Evolutionary conservation across 2,888 invertebrate species (phyloP), one percentile per base, ranked within the genome.

Genomic region (Lithophane socia): DNA sequence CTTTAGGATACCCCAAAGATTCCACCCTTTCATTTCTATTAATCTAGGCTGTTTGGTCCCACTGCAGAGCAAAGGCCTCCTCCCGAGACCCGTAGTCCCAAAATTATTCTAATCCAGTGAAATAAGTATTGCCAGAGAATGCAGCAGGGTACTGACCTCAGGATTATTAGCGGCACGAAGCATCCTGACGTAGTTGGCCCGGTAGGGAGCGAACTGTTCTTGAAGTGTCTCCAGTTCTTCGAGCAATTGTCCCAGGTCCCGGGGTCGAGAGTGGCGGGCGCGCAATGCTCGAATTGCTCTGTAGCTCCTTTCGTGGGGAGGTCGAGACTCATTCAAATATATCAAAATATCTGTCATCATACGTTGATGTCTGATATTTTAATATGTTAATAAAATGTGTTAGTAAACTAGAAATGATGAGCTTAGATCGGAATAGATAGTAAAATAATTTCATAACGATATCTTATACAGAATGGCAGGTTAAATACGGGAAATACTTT

Each of bases 151-250:
- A 84, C 82, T 78, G 79, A 93, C 94, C 82, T 89, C 87, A 3
- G 87, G 68, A 47, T 85, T 86, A 75, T 83, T 90, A 10, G 90
- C 89, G 7, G 89, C 88, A 0, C 91, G 87, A 7, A 95, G 89
- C 70, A 92, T 81, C 4, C 87, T 72, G 42, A 93, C 80, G 83
- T 93, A 94, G 21, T 75, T 83, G 3, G 83, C 77, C 29, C 93
- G 91, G 84, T 88, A 92, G 0, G 94, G 94, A 3, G 91, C 88
- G 75, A 95, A 95, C 65, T 93, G 91, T 7, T 89, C 90, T 7
- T 93, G 90, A n/a, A 95, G 87, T 1, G 65, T 52, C 21, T 94
- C 92, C 54, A 95, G 71, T 52, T 95, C 94, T 3, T 93, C 92
- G 0, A 95, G 75, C 66, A 95, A 84, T 60, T 86, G 86, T 1